Evolutionary conservation across 1,140 invertebrate species (phyloP).

Genomic region (Conus betulinus): DNA sequence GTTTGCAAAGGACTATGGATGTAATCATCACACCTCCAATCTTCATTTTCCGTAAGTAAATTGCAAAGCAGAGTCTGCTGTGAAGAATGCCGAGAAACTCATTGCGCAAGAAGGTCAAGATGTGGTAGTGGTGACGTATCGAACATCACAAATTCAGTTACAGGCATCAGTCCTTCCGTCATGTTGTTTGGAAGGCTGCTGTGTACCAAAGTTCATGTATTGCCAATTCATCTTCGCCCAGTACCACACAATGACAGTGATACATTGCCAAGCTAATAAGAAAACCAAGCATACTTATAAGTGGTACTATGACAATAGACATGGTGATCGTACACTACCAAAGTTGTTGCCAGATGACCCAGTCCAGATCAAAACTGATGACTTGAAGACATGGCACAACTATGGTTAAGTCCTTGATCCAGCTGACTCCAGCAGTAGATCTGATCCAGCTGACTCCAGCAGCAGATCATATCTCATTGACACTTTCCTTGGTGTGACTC

Average conservation of each 20-base stretch:
- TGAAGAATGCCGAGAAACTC: neutral
- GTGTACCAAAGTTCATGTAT: neutral
- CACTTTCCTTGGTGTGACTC: neutral
- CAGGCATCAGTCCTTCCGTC: neutral
- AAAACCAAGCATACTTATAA: neutral
- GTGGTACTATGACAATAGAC: neutral
- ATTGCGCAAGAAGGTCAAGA: neutral
- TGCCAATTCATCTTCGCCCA: neutral
- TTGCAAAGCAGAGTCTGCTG: neutral
- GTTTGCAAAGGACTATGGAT: constrained; percentile 72
- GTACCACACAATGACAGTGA: neutral
- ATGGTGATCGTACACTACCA: neutral
- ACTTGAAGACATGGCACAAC: neutral
- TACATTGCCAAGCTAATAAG: neutral
- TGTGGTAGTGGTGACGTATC: neutral
- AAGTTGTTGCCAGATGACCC: neutral
- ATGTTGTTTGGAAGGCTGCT: neutral
- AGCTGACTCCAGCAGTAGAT: neutral
- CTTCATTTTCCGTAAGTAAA: neutral
- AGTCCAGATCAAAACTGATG: neutral
- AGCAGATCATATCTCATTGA: neutral
- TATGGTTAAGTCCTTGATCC: neutral
- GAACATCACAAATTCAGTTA: neutral
- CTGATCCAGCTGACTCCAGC: neutral
- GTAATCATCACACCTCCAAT: constrained; percentile 55